A percentile compares a stretch with the other conserved stretches of the same genome.
These are phyloP conservation scores for Loriculus beryllinus DNA, from an alignment of 2,797 vertebrate genomes.

Conservation along the genomic window DNA sequence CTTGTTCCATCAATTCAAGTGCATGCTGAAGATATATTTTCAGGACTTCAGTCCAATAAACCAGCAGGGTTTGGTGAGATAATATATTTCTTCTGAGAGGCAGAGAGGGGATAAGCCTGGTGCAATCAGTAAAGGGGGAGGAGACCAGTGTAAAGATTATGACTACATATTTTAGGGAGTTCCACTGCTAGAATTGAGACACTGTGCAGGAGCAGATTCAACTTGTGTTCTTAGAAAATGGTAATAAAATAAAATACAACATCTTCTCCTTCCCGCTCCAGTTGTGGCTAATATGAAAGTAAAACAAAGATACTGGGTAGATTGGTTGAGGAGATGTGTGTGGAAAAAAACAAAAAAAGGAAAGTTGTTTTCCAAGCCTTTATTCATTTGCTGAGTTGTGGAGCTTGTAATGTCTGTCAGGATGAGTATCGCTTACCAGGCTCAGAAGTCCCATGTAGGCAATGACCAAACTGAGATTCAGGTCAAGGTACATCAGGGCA, in stretches of 20 bases:
- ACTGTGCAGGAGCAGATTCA: not conserved
- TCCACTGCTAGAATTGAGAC: not conserved
- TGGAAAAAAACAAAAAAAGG: not conserved
- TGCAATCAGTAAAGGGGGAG: not conserved
- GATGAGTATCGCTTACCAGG: not conserved
- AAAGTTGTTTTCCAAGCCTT: not conserved
- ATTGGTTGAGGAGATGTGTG: not conserved
- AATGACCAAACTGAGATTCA: not conserved
- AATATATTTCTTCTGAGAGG: not conserved
- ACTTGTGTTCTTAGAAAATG: not conserved
- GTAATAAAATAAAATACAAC: not conserved
- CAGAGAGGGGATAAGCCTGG: not conserved
- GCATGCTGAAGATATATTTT: not conserved
- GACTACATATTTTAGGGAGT: not conserved
- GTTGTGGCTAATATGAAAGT: not conserved
- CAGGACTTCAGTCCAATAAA: slow-evolving; percentile 12
- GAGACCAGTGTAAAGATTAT: not conserved
- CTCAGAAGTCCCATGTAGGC: not conserved
- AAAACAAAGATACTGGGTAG: not conserved
- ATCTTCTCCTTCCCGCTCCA: fast-evolving
- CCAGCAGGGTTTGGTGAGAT: not conserved
- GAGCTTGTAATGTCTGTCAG: not conserved
- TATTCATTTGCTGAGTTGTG: not conserved
- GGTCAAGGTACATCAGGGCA: not conserved
- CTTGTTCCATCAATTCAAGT: slow-evolving; percentile 33